Evolutionary conservation across 2,797 vertebrate genomes (phyloP).

Genomic region (Smutsia temminckii): DNA sequence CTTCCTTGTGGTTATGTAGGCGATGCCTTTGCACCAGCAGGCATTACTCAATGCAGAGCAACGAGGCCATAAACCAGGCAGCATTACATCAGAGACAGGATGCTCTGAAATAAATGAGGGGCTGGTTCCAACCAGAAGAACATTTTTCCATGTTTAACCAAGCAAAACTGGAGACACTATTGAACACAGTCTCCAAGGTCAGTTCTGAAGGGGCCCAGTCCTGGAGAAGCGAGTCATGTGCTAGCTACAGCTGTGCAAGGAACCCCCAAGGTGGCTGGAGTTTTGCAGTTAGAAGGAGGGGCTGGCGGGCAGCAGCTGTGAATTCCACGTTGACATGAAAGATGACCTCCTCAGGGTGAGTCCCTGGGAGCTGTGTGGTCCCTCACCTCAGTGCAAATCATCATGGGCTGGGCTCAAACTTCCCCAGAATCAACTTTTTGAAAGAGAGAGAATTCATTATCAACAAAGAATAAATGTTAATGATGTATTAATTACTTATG

Average conservation of each 20-base stretch:
- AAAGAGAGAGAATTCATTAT: not conserved
- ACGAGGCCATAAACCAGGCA: constrained; percentile 19
- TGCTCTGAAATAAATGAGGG: constrained; percentile 48
- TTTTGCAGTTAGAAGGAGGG: not conserved
- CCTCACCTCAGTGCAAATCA: not conserved
- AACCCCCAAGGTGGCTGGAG: not conserved
- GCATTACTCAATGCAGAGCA: constrained; percentile 36
- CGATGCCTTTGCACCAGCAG: constrained; percentile 43
- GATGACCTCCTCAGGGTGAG: not conserved
- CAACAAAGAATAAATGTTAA: constrained; percentile 15
- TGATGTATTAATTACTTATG: not conserved
- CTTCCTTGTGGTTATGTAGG: constrained; percentile 51
- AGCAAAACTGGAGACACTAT: constrained; percentile 54
- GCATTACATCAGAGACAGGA: constrained; percentile 48
- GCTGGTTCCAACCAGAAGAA: constrained; percentile 44
- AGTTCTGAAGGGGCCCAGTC: not conserved
- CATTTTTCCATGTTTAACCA: constrained; percentile 65
- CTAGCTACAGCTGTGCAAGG: not conserved
- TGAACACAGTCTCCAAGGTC: constrained; percentile 67
- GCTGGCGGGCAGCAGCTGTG: not conserved
- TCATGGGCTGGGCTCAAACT: not conserved
- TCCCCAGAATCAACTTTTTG: not conserved
- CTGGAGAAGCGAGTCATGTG: not conserved
- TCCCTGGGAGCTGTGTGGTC: accelerated
- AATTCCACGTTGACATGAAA: not conserved